Conservation (phyloP, 2,888 invertebrate genomes). For the Acleris cristana region DNA sequence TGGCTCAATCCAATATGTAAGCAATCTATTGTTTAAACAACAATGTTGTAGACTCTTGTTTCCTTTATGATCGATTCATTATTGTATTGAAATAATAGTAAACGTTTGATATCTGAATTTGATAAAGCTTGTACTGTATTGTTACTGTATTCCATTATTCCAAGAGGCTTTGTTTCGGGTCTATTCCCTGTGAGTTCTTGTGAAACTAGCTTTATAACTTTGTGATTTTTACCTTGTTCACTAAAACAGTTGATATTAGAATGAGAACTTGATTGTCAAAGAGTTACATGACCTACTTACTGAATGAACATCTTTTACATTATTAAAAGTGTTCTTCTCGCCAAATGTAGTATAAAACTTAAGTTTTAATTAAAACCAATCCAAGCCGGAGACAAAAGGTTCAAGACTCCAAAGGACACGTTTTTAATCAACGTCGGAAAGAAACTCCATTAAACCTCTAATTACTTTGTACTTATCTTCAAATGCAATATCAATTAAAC, state of each 20-base stretch:
- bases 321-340: too few species aligned
- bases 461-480: conserved; percentile 25
- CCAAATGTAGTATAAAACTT: background rate
- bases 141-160: background rate
- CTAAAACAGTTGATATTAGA: too few species aligned
- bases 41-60: background rate
- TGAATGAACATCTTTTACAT: too few species aligned
- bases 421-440: conserved; percentile 32
- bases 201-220: too few species aligned
- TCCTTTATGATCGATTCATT: background rate
- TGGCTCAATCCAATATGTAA: background rate
- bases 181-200: background rate
- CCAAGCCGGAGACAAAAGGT: conserved; percentile 8
- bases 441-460: conserved; percentile 21
- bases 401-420: conserved; percentile 20
- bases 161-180: background rate
- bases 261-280: too few species aligned
- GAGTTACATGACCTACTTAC: too few species aligned
- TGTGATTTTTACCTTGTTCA: too few species aligned
- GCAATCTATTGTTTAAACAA: background rate
- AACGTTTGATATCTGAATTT: background rate
- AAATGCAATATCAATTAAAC: conserved; percentile 32
- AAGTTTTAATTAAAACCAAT: conserved; percentile 22
- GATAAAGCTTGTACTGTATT: background rate
- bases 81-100: background rate